A percentile compares a stretch with the other conserved stretches of the same genome.
phyloP scores from a whole-genome alignment of 2,113 vertebrate species.

The Archocentrus centrarchus region DNA sequence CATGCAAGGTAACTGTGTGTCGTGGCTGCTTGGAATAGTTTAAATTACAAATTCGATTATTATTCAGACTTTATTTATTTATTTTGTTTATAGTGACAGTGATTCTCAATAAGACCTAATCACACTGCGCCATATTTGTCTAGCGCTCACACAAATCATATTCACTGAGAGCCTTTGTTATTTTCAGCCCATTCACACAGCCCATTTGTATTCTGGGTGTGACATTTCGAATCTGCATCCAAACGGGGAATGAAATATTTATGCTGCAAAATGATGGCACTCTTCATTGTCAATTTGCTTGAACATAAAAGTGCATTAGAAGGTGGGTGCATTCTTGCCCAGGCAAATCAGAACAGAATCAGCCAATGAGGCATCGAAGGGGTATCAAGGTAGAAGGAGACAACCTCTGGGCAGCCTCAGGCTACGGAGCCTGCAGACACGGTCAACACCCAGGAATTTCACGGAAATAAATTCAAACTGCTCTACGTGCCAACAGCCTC shows the following conservation, averaged over 20 bases:
- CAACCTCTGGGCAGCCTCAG: conserved; percentile 36
- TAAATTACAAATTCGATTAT: conserved; percentile 21
- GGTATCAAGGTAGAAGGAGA: conserved; percentile 28
- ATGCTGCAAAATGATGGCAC: conserved; percentile 77
- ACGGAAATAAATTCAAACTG: conserved; percentile 24
- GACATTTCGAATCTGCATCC: conserved; percentile 76
- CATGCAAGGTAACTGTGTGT: conserved; percentile 13
- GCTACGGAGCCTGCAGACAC: conserved; percentile 34
- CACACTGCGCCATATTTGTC: conserved; percentile 46
- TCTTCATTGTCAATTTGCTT: conserved; percentile 81
- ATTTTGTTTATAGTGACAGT: conserved; percentile 26
- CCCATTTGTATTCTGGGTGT: conserved; percentile 75
- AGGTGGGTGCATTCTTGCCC: conserved; percentile 74
- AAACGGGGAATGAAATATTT: conserved; percentile 82
- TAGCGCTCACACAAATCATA: conserved; percentile 59
- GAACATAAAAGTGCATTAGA: conserved; percentile 79
- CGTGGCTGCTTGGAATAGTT: not conserved
- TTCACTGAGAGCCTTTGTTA: conserved; percentile 42
- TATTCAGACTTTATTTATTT: conserved; percentile 31
- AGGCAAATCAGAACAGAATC: conserved; percentile 78
- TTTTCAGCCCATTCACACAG: conserved; percentile 43
- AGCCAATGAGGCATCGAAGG: conserved; percentile 66
- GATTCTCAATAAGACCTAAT: conserved; percentile 55
- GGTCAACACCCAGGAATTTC: conserved; percentile 44
- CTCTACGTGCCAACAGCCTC: conserved; percentile 16